Percentiles rank a stretch among this genome's conserved stretches.
phyloP scores from a whole-genome alignment of 64 coral and sea anemone genomes.

The Porites australiensis region DNA sequence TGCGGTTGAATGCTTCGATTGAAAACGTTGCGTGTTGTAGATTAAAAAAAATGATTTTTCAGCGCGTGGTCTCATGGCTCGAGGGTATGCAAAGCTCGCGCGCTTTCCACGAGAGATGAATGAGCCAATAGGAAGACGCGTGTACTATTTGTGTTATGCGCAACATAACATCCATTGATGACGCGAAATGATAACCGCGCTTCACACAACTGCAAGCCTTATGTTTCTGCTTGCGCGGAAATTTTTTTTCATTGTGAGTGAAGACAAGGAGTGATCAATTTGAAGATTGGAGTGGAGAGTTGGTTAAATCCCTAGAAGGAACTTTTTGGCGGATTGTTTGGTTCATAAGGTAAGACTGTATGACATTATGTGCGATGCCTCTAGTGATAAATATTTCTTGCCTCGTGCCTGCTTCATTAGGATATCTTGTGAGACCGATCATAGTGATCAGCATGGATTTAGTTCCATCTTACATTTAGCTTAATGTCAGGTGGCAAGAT shows the following conservation, averaged over 20 bases:
- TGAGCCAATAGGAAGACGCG: background rate
- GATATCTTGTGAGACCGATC: slow-evolving; percentile 35
- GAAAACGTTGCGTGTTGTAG: too few species aligned
- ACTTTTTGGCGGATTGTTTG: background rate
- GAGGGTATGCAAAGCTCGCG: background rate
- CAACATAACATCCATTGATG: slow-evolving; percentile 18
- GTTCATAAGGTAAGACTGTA: too few species aligned
- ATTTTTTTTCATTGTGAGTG: background rate
- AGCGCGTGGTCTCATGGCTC: background rate
- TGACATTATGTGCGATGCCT: background rate
- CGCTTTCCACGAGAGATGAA: background rate
- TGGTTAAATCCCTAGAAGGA: too few species aligned
- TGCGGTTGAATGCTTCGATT: too few species aligned
- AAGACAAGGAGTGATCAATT: background rate
- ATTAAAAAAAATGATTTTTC: too few species aligned
- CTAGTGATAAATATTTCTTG: background rate
- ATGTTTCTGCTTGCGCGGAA: background rate
- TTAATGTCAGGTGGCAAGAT: slow-evolving; percentile 12
- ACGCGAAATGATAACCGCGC: slow-evolving; percentile 10
- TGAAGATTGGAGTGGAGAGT: background rate
- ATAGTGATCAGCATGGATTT: slow-evolving; percentile 24
- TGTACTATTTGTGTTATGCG: background rate
- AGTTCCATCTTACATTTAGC: slow-evolving; percentile 40
- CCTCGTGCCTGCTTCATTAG: slow-evolving; percentile 38
- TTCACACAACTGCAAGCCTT: background rate